Conservation (phyloP, 1,140 invertebrate genomes). For the Drosophila subpulchrella region DNA sequence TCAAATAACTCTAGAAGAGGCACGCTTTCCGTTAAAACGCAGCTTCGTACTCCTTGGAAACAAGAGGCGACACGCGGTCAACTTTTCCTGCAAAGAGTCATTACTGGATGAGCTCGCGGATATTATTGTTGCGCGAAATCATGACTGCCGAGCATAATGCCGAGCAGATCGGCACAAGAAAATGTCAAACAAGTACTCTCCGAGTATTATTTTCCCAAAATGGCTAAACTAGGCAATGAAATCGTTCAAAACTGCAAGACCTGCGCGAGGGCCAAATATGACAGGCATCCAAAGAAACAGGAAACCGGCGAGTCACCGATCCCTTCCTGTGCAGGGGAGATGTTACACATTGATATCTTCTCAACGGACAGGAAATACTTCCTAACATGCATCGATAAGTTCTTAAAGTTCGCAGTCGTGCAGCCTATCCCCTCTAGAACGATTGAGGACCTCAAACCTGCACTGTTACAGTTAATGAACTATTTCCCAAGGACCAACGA, state of each 20-base stretch:
- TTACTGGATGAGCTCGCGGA: too few relatives aligned
- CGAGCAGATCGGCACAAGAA: background rate
- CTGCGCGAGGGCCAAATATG: slow-evolving; percentile 15
- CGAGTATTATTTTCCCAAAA: slow-evolving; percentile 31
- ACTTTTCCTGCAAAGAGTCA: too few relatives aligned
- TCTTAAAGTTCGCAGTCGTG: slow-evolving; percentile 33
- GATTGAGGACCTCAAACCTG: slow-evolving; percentile 12
- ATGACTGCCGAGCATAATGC: background rate
- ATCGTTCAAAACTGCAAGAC: slow-evolving; percentile 38
- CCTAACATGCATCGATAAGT: slow-evolving; percentile 8
- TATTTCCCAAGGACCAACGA: slow-evolving; percentile 8
- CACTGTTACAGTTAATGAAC: slow-evolving; percentile 27
- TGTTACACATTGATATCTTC: background rate
- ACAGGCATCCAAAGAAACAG: slow-evolving; percentile 24
- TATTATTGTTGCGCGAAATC: too few relatives aligned
- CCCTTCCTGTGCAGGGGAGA: slow-evolving; percentile 9
- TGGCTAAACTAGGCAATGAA: slow-evolving; percentile 21
- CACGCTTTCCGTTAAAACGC: too few relatives aligned
- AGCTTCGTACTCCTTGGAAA: too few relatives aligned
- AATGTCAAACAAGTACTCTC: slow-evolving; percentile 25
- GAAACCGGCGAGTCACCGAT: slow-evolving; percentile 16
- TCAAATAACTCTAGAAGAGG: too few relatives aligned
- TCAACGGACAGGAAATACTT: background rate
- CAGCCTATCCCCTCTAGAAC: slow-evolving; percentile 21
- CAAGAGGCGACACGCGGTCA: too few relatives aligned